Evolutionary conservation across 1,140 invertebrate species (phyloP).

Genomic region (Condylostylus longicornis): DNA sequence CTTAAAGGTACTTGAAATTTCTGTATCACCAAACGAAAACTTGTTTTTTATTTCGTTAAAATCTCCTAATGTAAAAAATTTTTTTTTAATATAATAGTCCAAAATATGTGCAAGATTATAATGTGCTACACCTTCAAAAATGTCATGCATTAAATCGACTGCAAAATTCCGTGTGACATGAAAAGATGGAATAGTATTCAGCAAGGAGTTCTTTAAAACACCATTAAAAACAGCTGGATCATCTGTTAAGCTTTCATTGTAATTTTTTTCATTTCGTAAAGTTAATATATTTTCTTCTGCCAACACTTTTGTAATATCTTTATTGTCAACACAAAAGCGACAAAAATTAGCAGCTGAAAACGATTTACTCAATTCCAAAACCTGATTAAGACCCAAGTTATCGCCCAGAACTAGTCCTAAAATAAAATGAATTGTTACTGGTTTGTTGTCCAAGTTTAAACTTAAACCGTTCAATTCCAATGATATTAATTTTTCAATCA

Average conservation of each 20-base stretch:
- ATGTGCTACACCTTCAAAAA: constrained; percentile 15
- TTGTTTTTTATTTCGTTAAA: constrained; percentile 9
- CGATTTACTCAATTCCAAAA: constrained; percentile 20
- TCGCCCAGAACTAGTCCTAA: constrained; percentile 21
- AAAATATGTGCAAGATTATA: constrained; percentile 15
- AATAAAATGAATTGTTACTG: constrained; percentile 13
- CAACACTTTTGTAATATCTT: background rate
- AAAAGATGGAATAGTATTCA: constrained; percentile 12
- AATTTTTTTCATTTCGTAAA: background rate
- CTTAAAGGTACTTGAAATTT: background rate
- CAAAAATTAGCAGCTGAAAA: constrained; percentile 18
- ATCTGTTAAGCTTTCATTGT: constrained; percentile 4
- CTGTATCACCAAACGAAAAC: background rate
- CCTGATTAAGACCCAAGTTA: constrained; percentile 23
- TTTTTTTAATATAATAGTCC: constrained; percentile 11
- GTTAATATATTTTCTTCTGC: background rate
- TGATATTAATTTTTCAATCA: constrained; percentile 17
- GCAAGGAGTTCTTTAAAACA: constrained; percentile 9
- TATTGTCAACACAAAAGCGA: constrained; percentile 18
- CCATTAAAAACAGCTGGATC: constrained; percentile 13
- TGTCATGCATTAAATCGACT: constrained; percentile 21
- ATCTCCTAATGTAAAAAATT: constrained; percentile 13
- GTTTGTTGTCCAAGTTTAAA: constrained; percentile 7
- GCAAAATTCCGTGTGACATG: constrained; percentile 16
- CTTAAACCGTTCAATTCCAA: constrained; percentile 17